Conservation (phyloP, 2,113 vertebrate species). For the Tiliqua scincoides region DNA sequence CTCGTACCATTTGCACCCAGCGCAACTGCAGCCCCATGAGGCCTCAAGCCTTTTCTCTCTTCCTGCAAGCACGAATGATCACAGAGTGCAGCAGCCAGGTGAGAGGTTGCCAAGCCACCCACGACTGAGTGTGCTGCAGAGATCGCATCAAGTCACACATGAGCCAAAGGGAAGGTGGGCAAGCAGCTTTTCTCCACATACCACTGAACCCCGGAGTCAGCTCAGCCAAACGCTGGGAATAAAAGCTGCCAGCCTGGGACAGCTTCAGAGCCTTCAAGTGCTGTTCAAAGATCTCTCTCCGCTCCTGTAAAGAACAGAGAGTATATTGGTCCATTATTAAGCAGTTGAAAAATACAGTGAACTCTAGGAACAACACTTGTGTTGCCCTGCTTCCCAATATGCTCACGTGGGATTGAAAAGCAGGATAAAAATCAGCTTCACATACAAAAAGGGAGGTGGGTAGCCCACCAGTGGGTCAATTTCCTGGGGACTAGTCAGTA, state of each 20-base stretch:
- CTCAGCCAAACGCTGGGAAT: slow-evolving; percentile 92
- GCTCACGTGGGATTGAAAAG: not conserved
- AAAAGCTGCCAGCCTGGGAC: slow-evolving; percentile 85
- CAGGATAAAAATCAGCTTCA: too few species aligned
- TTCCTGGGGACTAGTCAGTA: too few species aligned
- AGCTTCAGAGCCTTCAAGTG: slow-evolving; percentile 94
- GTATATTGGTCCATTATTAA: fast-evolving
- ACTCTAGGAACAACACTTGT: too few species aligned
- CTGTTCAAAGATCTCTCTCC: slow-evolving; percentile 95
- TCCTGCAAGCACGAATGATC: not conserved
- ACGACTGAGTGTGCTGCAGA: not conserved
- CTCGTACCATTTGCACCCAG: not conserved
- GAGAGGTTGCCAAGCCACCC: not conserved
- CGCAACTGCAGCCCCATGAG: not conserved
- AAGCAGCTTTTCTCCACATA: slow-evolving; percentile 54
- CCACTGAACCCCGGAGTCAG: slow-evolving; percentile 97
- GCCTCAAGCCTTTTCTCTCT: not conserved
- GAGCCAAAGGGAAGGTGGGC: not conserved
- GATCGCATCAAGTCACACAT: not conserved
- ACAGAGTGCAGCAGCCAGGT: not conserved
- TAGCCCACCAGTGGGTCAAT: not conserved
- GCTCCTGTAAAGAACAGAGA: slow-evolving; percentile 79
- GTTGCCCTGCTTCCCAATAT: not conserved
- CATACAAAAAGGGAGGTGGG: not conserved
- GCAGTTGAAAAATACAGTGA: too few species aligned